These are phyloP conservation scores for Oasisia sp. DNA, from an alignment of 2,888 invertebrate species.

Conservation along the genomic window DNA sequence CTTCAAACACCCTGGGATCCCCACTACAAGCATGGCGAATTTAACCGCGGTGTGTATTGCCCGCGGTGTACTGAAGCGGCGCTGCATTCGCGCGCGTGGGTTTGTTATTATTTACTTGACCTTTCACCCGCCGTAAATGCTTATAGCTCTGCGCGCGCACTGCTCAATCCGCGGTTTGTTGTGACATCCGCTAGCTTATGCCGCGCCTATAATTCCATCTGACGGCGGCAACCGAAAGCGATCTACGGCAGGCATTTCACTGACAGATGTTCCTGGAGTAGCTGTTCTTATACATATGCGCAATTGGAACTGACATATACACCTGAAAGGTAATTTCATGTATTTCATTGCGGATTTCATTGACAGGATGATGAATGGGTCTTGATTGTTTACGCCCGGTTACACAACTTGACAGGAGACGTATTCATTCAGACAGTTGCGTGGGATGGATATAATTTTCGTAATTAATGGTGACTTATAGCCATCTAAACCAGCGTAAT, in stretches of 20 bases:
- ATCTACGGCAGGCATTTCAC: background rate
- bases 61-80: no score
- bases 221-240: background rate
- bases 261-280: background rate
- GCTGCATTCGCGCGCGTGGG: no score
- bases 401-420: no score
- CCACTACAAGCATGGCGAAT: no score
- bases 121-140: background rate
- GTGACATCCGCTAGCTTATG: background rate
- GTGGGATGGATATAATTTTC: background rate
- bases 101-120: background rate
- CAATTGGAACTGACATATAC: background rate
- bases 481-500: background rate
- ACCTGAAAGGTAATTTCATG: background rate
- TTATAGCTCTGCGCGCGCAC: background rate
- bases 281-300: background rate
- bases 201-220: background rate
- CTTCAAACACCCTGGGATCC: no score
- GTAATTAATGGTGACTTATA: background rate
- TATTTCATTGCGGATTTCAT: background rate
- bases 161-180: background rate
- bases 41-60: no score
- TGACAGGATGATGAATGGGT: background rate
- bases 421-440: background rate
- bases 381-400: background rate